Percentiles rank a stretch among this genome's conserved stretches.
phyloP scores from a whole-genome alignment of 2,113 vertebrate genomes.

The Acanthisitta chloris region DNA sequence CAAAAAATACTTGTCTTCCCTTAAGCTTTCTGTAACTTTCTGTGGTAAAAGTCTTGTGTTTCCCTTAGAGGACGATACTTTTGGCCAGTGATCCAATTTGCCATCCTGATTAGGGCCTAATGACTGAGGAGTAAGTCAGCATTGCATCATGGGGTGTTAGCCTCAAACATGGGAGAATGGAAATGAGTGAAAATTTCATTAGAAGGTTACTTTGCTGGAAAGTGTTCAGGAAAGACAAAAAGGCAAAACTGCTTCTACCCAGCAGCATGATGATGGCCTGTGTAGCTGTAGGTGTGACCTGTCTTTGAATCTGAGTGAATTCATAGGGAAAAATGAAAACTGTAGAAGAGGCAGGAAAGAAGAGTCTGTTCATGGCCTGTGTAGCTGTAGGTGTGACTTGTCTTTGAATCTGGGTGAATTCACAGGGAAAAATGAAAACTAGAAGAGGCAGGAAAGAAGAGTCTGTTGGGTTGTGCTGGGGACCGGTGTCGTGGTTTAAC shows the following conservation, averaged over 20 bases:
- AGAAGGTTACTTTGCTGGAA: background rate
- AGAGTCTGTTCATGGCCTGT: background rate
- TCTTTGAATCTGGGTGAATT: background rate
- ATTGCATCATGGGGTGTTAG: rapidly evolving
- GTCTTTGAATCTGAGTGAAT: background rate
- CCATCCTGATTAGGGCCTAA: background rate
- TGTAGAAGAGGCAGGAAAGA: background rate
- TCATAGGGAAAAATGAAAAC: background rate
- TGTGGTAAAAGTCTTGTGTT: background rate
- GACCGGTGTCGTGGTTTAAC: too few relatives aligned
- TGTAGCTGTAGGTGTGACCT: background rate
- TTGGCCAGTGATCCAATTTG: background rate
- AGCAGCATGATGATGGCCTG: background rate
- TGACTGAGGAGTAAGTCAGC: background rate
- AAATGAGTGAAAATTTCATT: background rate
- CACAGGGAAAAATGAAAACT: background rate
- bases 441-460: background rate
- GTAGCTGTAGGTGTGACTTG: background rate
- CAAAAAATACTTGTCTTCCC: background rate
- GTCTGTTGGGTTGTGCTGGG: background rate
- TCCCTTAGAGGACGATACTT: background rate
- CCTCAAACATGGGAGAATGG: background rate
- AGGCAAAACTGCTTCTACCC: background rate
- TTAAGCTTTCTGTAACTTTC: background rate
- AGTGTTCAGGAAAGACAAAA: background rate